These are phyloP conservation scores for Abrostola triplasia DNA, from an alignment of 2,888 invertebrate genomes.

Conservation along the genomic window DNA sequence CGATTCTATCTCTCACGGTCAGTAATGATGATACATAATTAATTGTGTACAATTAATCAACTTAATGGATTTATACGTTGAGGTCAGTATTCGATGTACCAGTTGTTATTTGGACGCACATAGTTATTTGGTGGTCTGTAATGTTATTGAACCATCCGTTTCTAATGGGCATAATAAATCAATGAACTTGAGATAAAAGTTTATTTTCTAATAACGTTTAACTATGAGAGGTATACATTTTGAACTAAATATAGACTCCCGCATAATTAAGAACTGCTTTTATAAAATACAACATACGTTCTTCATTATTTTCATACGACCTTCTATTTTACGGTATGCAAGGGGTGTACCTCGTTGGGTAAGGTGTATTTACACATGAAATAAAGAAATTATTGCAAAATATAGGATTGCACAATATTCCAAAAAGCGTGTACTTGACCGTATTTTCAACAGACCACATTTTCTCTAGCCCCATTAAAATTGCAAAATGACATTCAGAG, in stretches of 20 bases:
- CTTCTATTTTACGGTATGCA: no score
- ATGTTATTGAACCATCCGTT: background rate
- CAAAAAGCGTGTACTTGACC: slow-evolving; percentile 31
- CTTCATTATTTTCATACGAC: no score
- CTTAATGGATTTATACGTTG: slow-evolving; percentile 28
- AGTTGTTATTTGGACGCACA: background rate
- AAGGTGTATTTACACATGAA: no score
- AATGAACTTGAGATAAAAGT: background rate
- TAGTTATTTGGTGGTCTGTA: slow-evolving; percentile 13
- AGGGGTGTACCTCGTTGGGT: no score
- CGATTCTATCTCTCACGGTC: slow-evolving; percentile 44
- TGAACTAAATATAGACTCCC: no score
- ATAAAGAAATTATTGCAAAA: background rate
- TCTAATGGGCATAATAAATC: background rate
- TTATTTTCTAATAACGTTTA: no score
- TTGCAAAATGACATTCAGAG: slow-evolving; percentile 21
- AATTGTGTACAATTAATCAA: slow-evolving; percentile 37
- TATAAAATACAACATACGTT: no score
- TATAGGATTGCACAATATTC: background rate
- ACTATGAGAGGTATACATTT: no score
- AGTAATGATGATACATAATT: slow-evolving; percentile 31
- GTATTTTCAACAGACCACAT: slow-evolving; percentile 14
- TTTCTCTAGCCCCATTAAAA: slow-evolving; percentile 20
- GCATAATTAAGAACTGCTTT: no score
- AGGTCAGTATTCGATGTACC: slow-evolving; percentile 8